Base-by-base conservation (phyloP, 2,797 vertebrate genomes). In the Gymnothorax reevesii region DNA sequence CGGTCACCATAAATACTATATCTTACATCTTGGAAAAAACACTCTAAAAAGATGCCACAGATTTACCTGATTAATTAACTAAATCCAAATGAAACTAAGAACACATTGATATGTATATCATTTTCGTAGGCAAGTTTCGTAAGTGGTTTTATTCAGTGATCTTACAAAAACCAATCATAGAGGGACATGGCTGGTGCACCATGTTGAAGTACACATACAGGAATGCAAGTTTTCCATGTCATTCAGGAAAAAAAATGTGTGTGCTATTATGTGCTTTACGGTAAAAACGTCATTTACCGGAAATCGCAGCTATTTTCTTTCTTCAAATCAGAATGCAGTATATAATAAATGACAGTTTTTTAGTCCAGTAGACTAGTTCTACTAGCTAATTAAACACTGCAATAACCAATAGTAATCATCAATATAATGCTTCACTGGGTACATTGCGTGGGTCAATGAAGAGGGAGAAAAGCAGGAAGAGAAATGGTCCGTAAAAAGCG, bases 231-330 rank as follows among this genome's bases (percentile, higher is more conserved):
- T 75, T 12, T 42, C 33, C 13, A 13, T 2, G 27, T 22, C 22
- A 17, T 54, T 15, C 60, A 62, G 60, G 4, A 54, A 13, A 13
- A 55, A 57, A 57, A 5, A 52, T 49, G 17, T 52, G 3, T 77
- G 15, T 13, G 17, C 7, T 84, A 60, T 69, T 82, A 75, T 15
- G 4, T 17, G 15, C 6, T 59, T 83, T 90, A 89, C 88, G 89
- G 89, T 88, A 88, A 87, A 42, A 33, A 79, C 84, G 80, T 84
- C 86, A 87, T 52, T 8, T 60, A 85, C 88, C 85, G 86, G 88
- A 89, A 89, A 87, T 73, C 15, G 27, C 83, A 83, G 9, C 52
- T 6, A 13, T 66, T 22, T 25, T 22, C 10, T 60, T 54, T 88
- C 62, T 71, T 69, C 84, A 13, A 83, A 83, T 87, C 75, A 83